Evolutionary conservation across 2,113 vertebrate species (phyloP).

Genomic region (Ascaphus truei): DNA sequence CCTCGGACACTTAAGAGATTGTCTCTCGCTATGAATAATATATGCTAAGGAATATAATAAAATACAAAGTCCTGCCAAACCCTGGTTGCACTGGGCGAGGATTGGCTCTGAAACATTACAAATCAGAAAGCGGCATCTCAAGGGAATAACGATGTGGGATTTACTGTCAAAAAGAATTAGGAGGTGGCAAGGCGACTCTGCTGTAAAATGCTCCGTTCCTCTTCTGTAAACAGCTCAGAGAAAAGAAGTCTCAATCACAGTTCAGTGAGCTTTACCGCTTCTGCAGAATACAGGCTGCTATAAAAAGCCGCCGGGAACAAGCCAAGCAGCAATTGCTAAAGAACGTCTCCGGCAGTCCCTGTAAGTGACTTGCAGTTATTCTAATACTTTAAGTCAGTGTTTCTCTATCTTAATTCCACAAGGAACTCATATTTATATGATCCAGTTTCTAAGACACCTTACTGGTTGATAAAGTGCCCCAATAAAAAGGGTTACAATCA

Average conservation of each 20-base stretch:
- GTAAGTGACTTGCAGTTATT: no score
- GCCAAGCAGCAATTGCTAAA: background rate
- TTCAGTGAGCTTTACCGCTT: conserved; percentile 4
- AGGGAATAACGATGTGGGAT: background rate
- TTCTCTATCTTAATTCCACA: no score
- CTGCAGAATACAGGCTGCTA: background rate
- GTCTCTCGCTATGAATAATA: background rate
- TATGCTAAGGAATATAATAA: background rate
- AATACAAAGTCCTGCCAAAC: background rate
- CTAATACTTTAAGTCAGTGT: no score
- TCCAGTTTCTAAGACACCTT: no score
- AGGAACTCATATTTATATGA: no score
- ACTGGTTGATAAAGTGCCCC: no score
- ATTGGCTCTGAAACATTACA: background rate
- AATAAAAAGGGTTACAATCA: no score
- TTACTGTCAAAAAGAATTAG: conserved; percentile 27
- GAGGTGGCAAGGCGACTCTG: background rate
- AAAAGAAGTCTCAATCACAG: conserved; percentile 7
- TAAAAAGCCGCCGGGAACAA: background rate
- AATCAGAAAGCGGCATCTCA: background rate
- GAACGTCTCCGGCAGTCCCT: background rate
- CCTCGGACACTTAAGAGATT: background rate
- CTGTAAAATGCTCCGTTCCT: background rate
- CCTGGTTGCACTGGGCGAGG: background rate
- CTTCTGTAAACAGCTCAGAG: background rate